Evolutionary conservation across 2,113 vertebrate genomes (phyloP), one percentile per base, ranked within the genome.

Genomic region (Galbula dea): DNA sequence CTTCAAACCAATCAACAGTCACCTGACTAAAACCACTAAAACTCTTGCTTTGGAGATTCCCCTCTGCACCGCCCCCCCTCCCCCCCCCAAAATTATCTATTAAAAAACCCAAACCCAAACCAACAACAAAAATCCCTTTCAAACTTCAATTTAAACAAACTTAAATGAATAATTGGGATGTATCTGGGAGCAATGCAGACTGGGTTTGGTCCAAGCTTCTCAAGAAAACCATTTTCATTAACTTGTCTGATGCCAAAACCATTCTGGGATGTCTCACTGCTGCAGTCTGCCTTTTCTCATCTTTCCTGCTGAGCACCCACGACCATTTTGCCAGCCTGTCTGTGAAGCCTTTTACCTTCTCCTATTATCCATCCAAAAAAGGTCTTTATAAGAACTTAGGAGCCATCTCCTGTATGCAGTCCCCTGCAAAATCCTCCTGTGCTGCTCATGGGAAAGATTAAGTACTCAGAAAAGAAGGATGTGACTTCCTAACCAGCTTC

Each of bases 391-490:
- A 59, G 73, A 24, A 11, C 48, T 10, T 43, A 77, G 51, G 61
- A 36, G 27, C 34, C 9, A 3, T 15, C 71, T 52, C 20, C 55
- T 9, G 3, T 21, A 68, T 48, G 41, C 32, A 51, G 5, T n/a
- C 59, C 7, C 36, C 16, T 3, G 22, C 26, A 41, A n/a, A 37
- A 34, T 17, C 32, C 29, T 30, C 32, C 22, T 18, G 19, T 11
- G 45, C 9, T 59, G 37, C 39, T 76, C 15, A 2, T 1, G n/a
- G 54, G 34, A 12, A 83, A 57, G 34, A 59, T 10, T 4, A 6
- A 45, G n/a, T 22, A 14, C 16, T 7, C 22, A 46, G 54, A 73
- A 74, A 29, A 0, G 0, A 16, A 10, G 0, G 3, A 17, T 12
- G 41, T 32, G 48, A 15, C 32, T 77, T 46, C 59, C 39, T 11